Conservation (phyloP, 2,113 vertebrate genomes). For the Isurus oxyrinchus region DNA sequence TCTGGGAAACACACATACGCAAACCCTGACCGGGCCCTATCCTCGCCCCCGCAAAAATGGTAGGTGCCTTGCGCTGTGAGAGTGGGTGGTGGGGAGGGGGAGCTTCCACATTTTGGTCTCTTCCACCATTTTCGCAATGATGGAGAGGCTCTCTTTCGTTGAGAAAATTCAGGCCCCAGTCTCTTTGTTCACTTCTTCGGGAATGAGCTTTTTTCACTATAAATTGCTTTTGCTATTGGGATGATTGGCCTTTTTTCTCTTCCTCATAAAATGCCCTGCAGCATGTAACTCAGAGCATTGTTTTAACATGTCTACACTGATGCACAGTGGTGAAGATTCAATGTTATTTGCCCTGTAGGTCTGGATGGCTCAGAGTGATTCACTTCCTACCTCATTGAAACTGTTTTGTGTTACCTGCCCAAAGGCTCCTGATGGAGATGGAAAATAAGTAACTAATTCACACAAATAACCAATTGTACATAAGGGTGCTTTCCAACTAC, state of each 20-base stretch:
- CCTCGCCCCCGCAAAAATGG: too few relatives aligned
- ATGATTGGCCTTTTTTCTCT: not conserved
- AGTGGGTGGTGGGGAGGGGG: too few relatives aligned
- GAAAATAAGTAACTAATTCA: not conserved
- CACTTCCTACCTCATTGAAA: not conserved
- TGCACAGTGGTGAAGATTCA: not conserved
- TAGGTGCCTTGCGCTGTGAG: too few relatives aligned
- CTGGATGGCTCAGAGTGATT: constrained; percentile 11
- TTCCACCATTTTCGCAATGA: too few relatives aligned
- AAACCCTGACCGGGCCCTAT: too few relatives aligned
- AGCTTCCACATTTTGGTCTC: too few relatives aligned
- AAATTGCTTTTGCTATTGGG: not conserved
- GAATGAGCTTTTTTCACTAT: not conserved
- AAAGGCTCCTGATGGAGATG: not conserved
- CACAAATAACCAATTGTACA: not conserved
- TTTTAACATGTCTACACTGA: not conserved
- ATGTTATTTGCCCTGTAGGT: too few relatives aligned
- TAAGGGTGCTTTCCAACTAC: not conserved
- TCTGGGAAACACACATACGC: too few relatives aligned
- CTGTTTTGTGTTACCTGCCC: not conserved
- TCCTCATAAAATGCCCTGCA: not conserved
- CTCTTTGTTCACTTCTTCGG: not conserved
- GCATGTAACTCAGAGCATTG: not conserved
- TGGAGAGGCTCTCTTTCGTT: too few relatives aligned
- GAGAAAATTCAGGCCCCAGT: not conserved